Base-by-base conservation (phyloP, 2,797 vertebrate species). In the Crax fasciolata region DNA sequence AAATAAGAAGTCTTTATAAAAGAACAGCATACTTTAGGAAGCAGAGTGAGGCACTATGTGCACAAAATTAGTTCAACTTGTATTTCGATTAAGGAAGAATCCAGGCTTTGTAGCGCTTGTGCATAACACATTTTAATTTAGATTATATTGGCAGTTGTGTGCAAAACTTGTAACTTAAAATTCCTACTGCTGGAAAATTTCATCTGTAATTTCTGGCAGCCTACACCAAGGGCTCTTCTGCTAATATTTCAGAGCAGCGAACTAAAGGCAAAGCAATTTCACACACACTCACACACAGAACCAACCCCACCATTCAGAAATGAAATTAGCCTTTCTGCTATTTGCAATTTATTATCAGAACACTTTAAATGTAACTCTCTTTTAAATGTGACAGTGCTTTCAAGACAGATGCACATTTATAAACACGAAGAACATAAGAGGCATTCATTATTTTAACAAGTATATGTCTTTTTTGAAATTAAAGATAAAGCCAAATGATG, bases 261-360 rank as follows among this genome's bases (percentile, higher is more conserved):
- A 83, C 20, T 46, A 85, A 89, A 91, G 38, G n/a, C 28, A 35
- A 30, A 80, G 80, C 89, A 91, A 94, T 94, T 96, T 94, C 84
- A 91, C 92, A 95, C 61, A 57, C 39, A 25, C 66, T 68, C 61
- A 71, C 70, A 71, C 52, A 90, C 9, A 58, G 25, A 90, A 89
- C 35, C 86, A 88, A 67, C 13, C 19, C 13, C 58, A 72, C 44
- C 57, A 73, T 52, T 93, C 46, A 91, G 82, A 91, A 93, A 73
- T 30, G 1, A 93, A 89, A 92, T 85, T 84, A 35, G 63, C 28
- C 44, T 63, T 88, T 90, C 27, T 57, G 43, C 68, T 73, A 44
- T 90, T 84, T 61, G 32, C 21, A 49, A 32, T 54, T 41, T 80
- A n/a, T 65, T 59, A 38, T 32, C 14, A 79, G 70, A 91, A 71